Conservation (phyloP, 1,140 invertebrate genomes). For the Lepidotrigona ventralis region DNA sequence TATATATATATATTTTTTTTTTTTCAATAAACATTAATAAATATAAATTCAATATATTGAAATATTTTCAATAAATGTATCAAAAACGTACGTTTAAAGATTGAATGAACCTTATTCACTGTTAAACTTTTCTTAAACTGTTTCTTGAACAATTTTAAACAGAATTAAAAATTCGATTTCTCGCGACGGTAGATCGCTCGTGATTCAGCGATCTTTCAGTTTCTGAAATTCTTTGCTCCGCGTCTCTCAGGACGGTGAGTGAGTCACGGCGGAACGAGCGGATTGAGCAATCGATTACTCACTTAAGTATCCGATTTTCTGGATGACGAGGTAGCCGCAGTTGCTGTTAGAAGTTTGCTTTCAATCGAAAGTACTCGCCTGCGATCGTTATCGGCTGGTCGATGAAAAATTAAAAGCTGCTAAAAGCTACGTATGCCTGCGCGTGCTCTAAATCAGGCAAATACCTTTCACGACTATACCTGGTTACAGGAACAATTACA, state of each 20-base stretch:
- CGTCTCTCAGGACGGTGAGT: conserved; percentile 1
- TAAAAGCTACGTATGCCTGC: neutral
- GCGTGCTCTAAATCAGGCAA: too few species aligned
- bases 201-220: neutral
- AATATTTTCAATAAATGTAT: too few species aligned
- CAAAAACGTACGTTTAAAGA: too few species aligned
- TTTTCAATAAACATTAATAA: too few species aligned
- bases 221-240: conserved; percentile 30
- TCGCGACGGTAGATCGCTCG: too few species aligned
- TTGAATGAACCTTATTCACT: too few species aligned
- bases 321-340: neutral
- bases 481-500: too few species aligned
- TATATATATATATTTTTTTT: too few species aligned
- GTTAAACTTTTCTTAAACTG: too few species aligned
- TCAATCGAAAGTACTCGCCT: too few species aligned
- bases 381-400: neutral
- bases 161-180: neutral
- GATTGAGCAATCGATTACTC: conserved; percentile 55
- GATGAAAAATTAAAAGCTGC: neutral
- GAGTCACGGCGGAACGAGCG: conserved; percentile 27
- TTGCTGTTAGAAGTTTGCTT: neutral
- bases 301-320: conserved; percentile 25
- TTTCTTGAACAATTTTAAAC: neutral
- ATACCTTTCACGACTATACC: too few species aligned
- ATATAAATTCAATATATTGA: too few species aligned